These are phyloP conservation scores for Papilio elwesi DNA, from an alignment of 2,888 invertebrate species.

Conservation along the genomic window DNA sequence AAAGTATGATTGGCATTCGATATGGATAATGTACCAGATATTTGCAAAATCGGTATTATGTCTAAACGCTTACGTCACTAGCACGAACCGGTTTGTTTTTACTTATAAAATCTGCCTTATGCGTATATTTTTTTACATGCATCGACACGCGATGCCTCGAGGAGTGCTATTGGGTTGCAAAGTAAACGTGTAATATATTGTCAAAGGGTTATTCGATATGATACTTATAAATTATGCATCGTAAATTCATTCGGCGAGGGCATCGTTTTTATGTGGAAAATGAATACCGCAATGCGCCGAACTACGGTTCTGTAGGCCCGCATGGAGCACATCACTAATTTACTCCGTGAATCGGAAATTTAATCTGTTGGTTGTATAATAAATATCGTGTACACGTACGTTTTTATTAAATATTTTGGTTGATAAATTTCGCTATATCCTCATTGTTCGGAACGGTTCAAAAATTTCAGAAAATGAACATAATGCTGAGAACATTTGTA, in stretches of 20 bases:
- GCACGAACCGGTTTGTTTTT: conserved; percentile 40
- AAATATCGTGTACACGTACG: conserved; percentile 20
- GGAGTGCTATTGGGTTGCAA: conserved; percentile 45
- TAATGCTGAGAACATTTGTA: conserved; percentile 8
- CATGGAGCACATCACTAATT: conserved; percentile 38
- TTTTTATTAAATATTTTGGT: conserved; percentile 26
- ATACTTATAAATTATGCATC: conserved; percentile 38
- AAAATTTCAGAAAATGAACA: conserved; percentile 1
- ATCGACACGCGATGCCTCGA: conserved; percentile 48
- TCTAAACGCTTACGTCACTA: conserved; percentile 7
- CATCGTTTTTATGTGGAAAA: conserved; percentile 33
- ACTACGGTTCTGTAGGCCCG: conserved; percentile 33
- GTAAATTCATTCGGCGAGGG: conserved; percentile 27
- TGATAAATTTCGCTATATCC: conserved; percentile 10
- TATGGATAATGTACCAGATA: conserved; percentile 1
- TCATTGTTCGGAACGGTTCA: conserved; percentile 13
- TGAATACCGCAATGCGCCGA: conserved; percentile 38
- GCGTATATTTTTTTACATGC: conserved; percentile 46
- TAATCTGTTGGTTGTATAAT: conserved; percentile 34
- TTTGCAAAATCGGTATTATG: conserved; percentile 11
- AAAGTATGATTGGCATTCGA: not conserved
- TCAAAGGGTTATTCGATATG: conserved; percentile 50
- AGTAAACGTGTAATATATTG: conserved; percentile 43
- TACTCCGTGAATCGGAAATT: conserved; percentile 39
- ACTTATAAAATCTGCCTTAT: conserved; percentile 48